Evolutionary conservation across 2,113 vertebrate genomes (phyloP), one percentile per base, ranked within the genome.

Genomic region (Egretta garzetta): DNA sequence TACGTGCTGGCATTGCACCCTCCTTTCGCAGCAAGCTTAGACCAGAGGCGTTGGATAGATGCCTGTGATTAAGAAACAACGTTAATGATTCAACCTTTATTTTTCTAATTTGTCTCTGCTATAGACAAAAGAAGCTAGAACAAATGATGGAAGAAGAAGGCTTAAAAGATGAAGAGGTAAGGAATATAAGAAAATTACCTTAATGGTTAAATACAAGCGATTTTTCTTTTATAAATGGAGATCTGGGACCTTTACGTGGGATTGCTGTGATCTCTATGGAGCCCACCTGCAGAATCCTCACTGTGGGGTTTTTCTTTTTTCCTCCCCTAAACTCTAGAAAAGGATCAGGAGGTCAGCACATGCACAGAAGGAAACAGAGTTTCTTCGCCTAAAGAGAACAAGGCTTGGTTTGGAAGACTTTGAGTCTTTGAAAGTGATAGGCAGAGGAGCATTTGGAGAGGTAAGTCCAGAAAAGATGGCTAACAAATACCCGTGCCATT

Each of bases 81-180:
- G 1, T 41, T 80, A 73, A 73, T 5, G 15, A 45, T 45, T 82
- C 56, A 68, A 3, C 35, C n/a, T 93, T 72, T 74, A 14, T 70
- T 76, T 72, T 75, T 73, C 33, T 63, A 3, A 33, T 76, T 92
- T 90, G 24, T 91, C 60, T 86, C 55, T 91, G 49, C n/a, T 96
- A 16, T 94, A 99, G 99, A 93, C 99, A 99, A 96, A 99, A 99
- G 97, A 99, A 99, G 94, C 96, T 99, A 72, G 99, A 99, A 98
- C 99, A 99, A 85, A 99, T 99, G 96, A 99, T 99, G 99, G 99
- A 99, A 95, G 99, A 99, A 96, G 99, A 99, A 98, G 99, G 99
- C 77, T 97, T 99, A 66, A 99, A 98, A 89, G 99, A 99, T 96
- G 99, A 99, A 97, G 99, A 99, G 99, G 99, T 99, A 98, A 98